Evolutionary conservation across 2,797 vertebrate species (phyloP).

Genomic region (Tangara arthus): DNA sequence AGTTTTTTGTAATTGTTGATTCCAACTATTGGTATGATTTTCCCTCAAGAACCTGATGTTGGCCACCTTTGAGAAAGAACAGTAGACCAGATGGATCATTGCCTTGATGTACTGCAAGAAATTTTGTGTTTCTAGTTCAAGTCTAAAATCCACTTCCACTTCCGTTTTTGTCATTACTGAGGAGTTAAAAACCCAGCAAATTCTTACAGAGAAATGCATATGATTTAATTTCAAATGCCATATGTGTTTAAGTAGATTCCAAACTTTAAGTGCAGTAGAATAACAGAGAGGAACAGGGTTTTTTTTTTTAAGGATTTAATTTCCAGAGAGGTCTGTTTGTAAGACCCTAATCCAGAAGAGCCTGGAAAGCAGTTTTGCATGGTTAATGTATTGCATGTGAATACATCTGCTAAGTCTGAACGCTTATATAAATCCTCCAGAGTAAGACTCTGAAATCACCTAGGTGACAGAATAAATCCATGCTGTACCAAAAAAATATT

Average conservation of each 20-base stretch:
- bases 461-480: slow-evolving; percentile 15
- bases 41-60: not conserved
- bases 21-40: not conserved
- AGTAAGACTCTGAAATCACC: slow-evolving; percentile 9
- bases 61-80: not conserved
- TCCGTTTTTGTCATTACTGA: not conserved
- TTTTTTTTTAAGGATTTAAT: not conserved
- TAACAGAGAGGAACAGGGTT: not conserved
- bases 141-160: not conserved
- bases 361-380: slow-evolving; percentile 10
- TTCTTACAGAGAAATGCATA: not conserved
- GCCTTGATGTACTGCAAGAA: not conserved
- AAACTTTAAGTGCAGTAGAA: not conserved
- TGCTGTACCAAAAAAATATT: not conserved
- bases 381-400: not conserved
- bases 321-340: slow-evolving; percentile 17
- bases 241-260: slow-evolving; percentile 19
- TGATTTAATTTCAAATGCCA: not conserved
- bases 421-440: slow-evolving; percentile 28
- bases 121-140: not conserved
- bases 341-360: slow-evolving; percentile 32
- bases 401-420: slow-evolving; percentile 38
- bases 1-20: not conserved
- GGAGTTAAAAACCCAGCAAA: not conserved
- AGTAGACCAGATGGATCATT: not conserved